These are phyloP conservation scores for Takifugu rubripes DNA, from an alignment of 2,797 vertebrate genomes.

Conservation along the genomic window DNA sequence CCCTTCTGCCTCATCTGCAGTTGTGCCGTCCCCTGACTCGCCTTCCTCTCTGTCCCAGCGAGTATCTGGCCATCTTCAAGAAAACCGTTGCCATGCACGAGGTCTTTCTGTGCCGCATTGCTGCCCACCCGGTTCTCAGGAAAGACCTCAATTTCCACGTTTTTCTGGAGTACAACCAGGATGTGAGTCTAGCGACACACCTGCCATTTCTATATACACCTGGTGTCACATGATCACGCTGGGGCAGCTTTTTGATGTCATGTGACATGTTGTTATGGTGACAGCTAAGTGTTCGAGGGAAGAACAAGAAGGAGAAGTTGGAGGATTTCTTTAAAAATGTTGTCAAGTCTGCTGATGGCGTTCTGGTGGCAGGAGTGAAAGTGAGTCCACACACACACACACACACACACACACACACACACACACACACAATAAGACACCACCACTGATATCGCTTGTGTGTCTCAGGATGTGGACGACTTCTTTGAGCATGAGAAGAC, in stretches of 20 bases:
- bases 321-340: conserved; percentile 99
- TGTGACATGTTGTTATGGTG: conserved; percentile 12
- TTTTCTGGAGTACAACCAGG: conserved; percentile 98
- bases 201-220: too few relatives aligned
- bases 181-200: conserved; percentile 73
- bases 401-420: neutral
- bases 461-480: conserved; percentile 90
- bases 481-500: conserved; percentile 99
- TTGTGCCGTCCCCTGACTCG: neutral
- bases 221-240: neutral
- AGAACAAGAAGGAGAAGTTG: conserved; percentile 98
- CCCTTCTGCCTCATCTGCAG: neutral
- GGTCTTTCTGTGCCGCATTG: conserved; percentile 95
- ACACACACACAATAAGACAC: too few relatives aligned
- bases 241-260: neutral
- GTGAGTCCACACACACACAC: conserved; percentile 56
- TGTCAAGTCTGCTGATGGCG: conserved; percentile 96
- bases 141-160: conserved; percentile 99
- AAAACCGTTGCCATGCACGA: conserved; percentile 99
- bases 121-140: conserved; percentile 94
- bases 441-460: neutral
- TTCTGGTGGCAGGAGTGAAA: conserved; percentile 96
- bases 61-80: conserved; percentile 99
- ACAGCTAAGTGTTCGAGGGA: conserved; percentile 95
- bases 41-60: conserved; percentile 70